Base-by-base conservation (phyloP, 2,797 vertebrate genomes). In the Spheniscus humboldti region DNA sequence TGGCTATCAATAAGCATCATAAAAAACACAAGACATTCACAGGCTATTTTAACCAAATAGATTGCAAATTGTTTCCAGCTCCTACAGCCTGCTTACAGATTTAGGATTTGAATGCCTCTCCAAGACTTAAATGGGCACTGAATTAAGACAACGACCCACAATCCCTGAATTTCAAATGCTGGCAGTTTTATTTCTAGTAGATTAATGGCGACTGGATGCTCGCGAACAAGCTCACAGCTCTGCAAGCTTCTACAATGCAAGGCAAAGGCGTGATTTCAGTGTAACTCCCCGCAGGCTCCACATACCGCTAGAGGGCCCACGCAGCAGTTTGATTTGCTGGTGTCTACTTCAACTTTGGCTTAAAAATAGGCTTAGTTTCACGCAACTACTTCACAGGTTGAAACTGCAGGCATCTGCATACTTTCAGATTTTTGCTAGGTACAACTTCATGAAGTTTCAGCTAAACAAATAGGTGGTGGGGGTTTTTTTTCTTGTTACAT, bases 301-400 rank as follows among this genome's bases (percentile, higher is more conserved):
- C 13, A 20, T 8, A 89, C 96, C 95, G 69, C 97, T 85, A 97
- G 97, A 94, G 97, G 98, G 96, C 97, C 79, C 96, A 76, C 73
- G 10, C 93, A 81, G 68, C 77, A 86, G 93, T 28, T 50, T 50
- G 23, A 84, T 86, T 89, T 93, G 25, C 45, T 45, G 28, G 11
- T 2, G 11, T 35, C 74, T 9, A 41, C 43, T 83, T 35, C 6
- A 62, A 47, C 59, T 43, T 83, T 3, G 41, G 24, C 50, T 77
- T 60, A 47, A 39, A 30, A 59, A 47, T 14, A 88, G 23, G 81
- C 37, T 18, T 5, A 7, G 50, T 18, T 41, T 75, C 31, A 27
- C 35, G 24, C 4, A 1, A 7, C 47, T 50, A 23, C 56, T 84
- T 45, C 45, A 27, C 24, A 23, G 41, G 8, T 5, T 72, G 41